Evolutionary conservation across 2,797 vertebrate species (phyloP), one percentile per base, ranked within the genome.

Genomic region (Rhynchonycteris naso): DNA sequence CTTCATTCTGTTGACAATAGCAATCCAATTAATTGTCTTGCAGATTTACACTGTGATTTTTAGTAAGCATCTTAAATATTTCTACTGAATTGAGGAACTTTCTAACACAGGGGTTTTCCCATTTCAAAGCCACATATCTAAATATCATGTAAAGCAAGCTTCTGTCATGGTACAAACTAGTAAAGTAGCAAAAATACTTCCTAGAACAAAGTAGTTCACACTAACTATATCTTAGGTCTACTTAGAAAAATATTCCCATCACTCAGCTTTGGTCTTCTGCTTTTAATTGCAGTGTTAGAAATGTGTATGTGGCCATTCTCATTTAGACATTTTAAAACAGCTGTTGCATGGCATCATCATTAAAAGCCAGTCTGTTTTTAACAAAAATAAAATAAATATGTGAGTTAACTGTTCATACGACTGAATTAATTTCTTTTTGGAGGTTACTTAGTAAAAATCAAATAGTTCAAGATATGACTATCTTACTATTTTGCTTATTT

Each of bases 241-340:
- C n/a, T 43, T 91, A 78, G 79, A 94, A 96, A 47, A 96, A 81
- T 28, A 90, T 33, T 68, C 85, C 92, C 13, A 58, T 50, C 68
- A 72, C 80, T 96, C 84, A 92, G 47, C 63, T 90, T 81, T 90
- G 63, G 83, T 95, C 92, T 96, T 96, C 87, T 93, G 93, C 81
- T 97, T 97, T 97, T 97, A 97, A 96, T 47, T 97, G 88, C 96
- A 71, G 71, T 88, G 38, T 71, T 95, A 74, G 90, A 97, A 96
- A 96, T 74, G 92, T 95, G n/a, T 95, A 83, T 71, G 3, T 71
- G 65, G 33, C 43, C 1, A 1, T 92, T 68, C 71, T 83, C 15
- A 83, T 76, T 93, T 89, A 96, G 78, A 95, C 56, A 81, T 94
- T 96, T 75, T 96, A 98, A 85, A 93, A 75, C 90, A 24, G 66